Conservation (phyloP, 2,888 invertebrate genomes). For the Nephrotoma appendiculata region DNA sequence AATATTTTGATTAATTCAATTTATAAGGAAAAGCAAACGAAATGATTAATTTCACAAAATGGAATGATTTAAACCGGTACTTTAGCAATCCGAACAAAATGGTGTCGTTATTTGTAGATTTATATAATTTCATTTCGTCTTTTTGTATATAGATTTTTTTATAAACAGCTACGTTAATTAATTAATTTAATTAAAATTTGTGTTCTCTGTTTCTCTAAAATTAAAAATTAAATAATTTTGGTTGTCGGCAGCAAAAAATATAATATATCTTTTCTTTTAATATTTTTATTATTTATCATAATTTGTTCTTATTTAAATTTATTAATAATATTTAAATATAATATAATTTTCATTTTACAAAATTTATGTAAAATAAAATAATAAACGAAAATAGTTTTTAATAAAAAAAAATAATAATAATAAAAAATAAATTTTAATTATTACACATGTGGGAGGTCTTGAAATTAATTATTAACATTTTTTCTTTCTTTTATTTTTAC, state of each 20-base stretch:
- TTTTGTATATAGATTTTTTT: not conserved
- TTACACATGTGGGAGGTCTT: not conserved
- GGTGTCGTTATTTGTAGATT: not conserved
- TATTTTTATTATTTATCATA: not conserved
- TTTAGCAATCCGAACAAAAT: not conserved
- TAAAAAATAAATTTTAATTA: not conserved
- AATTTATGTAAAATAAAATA: not conserved
- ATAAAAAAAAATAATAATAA: not conserved
- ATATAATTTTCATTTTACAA: not conserved
- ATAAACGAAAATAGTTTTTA: not conserved
- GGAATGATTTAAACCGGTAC: not conserved
- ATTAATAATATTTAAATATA: not conserved
- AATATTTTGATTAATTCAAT: not conserved
- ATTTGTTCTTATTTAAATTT: not conserved
- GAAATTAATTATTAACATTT: not conserved
- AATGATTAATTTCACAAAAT: not conserved
- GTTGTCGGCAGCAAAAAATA: not conserved
- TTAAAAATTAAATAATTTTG: not conserved
- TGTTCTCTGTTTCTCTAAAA: not conserved
- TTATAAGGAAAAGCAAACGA: not conserved
- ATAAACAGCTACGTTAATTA: not conserved
- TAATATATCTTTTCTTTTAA: not conserved
- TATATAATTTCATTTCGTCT: not conserved
- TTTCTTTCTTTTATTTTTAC: not conserved
- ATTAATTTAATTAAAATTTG: not conserved